Evolutionary conservation across 2,113 vertebrate species (phyloP), one percentile per base, ranked within the genome.

Genomic region (Tupaia chinensis): DNA sequence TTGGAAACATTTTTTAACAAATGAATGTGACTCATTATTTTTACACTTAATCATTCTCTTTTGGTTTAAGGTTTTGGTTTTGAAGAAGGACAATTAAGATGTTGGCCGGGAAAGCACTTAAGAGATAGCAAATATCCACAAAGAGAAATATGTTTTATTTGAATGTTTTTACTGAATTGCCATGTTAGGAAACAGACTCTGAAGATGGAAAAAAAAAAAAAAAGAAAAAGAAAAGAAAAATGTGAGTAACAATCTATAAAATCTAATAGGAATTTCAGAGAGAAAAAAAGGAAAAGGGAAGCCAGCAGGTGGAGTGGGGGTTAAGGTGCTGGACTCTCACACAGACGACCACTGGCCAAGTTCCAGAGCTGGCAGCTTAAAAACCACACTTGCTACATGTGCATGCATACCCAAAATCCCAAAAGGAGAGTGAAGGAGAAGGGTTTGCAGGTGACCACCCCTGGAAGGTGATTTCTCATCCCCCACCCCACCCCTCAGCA

Each of bases 21-120:
- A 79, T 89, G 86, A 94, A 86, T 72, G 34, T n/a, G 63, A 3
- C 23, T 93, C 1, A 32, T 69, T 80, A 74, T 69, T 95, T 56
- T 53, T 34, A 56, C 12, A 32, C 56, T 87, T 95, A 91, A 94
- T 77, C 23, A n/a, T 74, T 68, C 10, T 65, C 22, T 70, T 34
- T 87, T 89, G 44, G 44, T 44, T 44, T 44, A 44, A 44, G n/a
- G n/a, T 17, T 77, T 23, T 54, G 44, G 4, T 68, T 11, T 95
- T 65, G 7, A 92, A 89, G 23, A 79, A 58, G 22, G 27, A 6
- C 9, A 83, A 63, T 60, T 78, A 74, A 87, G 77, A 76, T 10
- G 1, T 56, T 74, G 68, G 3, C 66, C 87, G 8, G 12, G 25
- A 69, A 53, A 87, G 20, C 16, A 87, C 27, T 83, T 93, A 85